Percentiles rank a stretch among this genome's conserved stretches.
These are phyloP conservation scores for Mohoua ochrocephala DNA, from an alignment of 2,113 vertebrate genomes.

Conservation along the genomic window DNA sequence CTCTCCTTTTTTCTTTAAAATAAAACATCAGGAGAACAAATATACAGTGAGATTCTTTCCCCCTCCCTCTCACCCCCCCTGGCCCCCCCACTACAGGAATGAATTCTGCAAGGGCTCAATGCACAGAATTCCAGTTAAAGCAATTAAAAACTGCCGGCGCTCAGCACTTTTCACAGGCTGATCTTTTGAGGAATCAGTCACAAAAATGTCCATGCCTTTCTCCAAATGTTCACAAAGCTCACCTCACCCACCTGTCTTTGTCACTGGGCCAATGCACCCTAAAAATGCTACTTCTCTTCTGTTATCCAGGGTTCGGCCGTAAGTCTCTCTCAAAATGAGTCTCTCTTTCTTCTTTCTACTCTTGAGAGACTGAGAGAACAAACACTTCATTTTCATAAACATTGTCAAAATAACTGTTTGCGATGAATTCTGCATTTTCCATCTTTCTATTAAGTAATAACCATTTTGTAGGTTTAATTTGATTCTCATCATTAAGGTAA, in stretches of 20 bases:
- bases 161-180: background rate
- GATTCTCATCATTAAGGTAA: background rate
- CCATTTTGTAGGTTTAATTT: background rate
- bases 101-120: background rate
- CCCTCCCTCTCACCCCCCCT: rapidly evolving
- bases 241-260: background rate
- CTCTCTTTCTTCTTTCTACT: background rate
- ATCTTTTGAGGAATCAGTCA: background rate
- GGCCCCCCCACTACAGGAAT: background rate
- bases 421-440: background rate
- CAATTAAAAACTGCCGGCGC: background rate
- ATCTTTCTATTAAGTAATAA: background rate
- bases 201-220: background rate
- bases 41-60: background rate
- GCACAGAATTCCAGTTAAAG: background rate
- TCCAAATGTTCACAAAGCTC: background rate
- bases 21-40: background rate
- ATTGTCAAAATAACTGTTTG: background rate
- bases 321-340: background rate
- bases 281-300: background rate
- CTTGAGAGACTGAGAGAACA: background rate
- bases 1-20: background rate
- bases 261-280: background rate
- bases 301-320: background rate
- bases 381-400: background rate